Base-by-base conservation (phyloP, 2,888 invertebrate genomes). In the Cheilosia vernalis region DNA sequence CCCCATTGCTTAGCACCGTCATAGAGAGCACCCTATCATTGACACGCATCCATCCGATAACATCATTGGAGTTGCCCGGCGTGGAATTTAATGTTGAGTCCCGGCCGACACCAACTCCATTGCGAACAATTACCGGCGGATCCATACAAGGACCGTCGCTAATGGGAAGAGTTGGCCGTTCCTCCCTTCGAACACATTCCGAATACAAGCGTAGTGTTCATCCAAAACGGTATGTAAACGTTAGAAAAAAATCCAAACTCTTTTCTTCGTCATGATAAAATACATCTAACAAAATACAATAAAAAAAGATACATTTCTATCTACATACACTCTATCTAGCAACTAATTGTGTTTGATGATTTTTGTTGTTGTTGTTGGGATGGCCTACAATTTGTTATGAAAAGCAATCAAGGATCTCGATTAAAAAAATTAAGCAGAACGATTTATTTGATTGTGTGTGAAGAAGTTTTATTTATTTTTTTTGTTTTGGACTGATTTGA, bases 1-100 rank as follows among this genome's bases (percentile, higher is more conserved):
- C 92, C 79, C 92, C 92, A 81, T 88, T 92, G 88, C 90, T 92
- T 80, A 92, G 92, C 88, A 92, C 92, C 88, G 91, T 92, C 64
- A 89, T 92, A 87, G 92, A 92, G 88, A 92, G 91, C 88, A 92
- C 92, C 61, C 89, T 92, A 79, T 92, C 92, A 87, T 88, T 92
- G 88, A 91, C 92, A 88, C 92, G 92, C 89, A 92, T 92, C 87
- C 92, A 92, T 89, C 92, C 92, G 88, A 92, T 92, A 87, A 88
- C 91, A 72, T 91, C 92, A 88, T 88, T 92, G 89, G 92, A 92
- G 87, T 87, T 92, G 80, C 92, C 92, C 49, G 92, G 92, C 64
- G 90, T 92, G 87, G 91, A 92, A 88, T 91, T 92, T 89, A 89
- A 90, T 82, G 89, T 91, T 53, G 90, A 92, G 69, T 89, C 92